A percentile compares a stretch with the other conserved stretches of the same genome.
Evolutionary conservation across 2,113 vertebrate species (phyloP).

Genomic region (Myiopsitta monachus): DNA sequence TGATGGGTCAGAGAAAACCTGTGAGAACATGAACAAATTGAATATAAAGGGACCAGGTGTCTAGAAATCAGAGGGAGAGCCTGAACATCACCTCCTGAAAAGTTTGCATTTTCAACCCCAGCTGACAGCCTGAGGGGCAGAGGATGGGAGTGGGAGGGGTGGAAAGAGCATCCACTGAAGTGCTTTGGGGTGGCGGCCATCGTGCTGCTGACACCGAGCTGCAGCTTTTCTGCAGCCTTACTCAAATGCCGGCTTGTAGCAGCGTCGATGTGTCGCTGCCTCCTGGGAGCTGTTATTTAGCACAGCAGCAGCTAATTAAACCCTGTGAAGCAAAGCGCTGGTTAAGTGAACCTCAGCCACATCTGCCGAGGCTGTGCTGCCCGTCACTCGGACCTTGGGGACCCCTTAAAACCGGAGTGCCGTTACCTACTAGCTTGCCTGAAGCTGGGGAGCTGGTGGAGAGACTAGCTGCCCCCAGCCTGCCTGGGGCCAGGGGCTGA

Average conservation of each 20-base stretch:
- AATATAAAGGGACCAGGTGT: not conserved
- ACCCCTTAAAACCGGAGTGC: accelerated
- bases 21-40: not conserved
- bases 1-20: not conserved
- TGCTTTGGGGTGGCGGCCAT: not conserved
- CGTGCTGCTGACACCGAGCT: not conserved
- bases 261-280: accelerated
- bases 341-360: not conserved
- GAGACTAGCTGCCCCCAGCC: not conserved
- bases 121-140: not conserved
- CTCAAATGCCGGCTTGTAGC: not conserved
- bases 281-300: not conserved
- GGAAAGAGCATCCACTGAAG: not conserved
- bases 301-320: not conserved
- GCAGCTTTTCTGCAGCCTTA: not conserved
- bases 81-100: not conserved
- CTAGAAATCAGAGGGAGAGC: not conserved
- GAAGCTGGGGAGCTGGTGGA: not conserved
- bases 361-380: not conserved
- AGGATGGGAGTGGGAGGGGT: not conserved
- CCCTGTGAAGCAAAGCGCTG: not conserved
- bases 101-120: not conserved
- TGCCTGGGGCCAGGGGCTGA: accelerated
- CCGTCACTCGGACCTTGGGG: too few relatives aligned
- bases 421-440: not conserved